These are phyloP conservation scores for Aegithalos caudatus DNA, from an alignment of 2,113 vertebrate species.

Conservation along the genomic window DNA sequence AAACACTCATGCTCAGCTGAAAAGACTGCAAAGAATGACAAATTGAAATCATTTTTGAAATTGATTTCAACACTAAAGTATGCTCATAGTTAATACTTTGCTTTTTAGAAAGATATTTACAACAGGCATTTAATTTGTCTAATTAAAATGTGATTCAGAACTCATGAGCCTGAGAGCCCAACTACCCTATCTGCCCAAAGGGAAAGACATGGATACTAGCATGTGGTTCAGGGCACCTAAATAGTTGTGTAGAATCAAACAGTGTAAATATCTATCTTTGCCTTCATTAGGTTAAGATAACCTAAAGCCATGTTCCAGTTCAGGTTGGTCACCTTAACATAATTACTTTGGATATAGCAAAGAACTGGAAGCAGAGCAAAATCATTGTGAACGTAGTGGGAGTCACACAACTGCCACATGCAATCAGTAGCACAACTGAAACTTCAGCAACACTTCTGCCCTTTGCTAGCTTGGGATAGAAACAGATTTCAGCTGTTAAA, in stretches of 20 bases:
- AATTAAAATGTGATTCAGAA: constrained; percentile 9
- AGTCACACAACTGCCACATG: background rate
- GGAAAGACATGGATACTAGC: background rate
- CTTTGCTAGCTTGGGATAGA: background rate
- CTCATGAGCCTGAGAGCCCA: background rate
- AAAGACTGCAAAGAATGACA: background rate
- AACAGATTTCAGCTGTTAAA: constrained; percentile 28
- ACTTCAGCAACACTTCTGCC: background rate
- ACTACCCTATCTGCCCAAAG: background rate
- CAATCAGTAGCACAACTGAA: background rate
- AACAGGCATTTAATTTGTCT: constrained; percentile 4
- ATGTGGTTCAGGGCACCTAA: background rate
- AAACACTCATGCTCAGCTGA: background rate
- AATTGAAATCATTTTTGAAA: constrained; percentile 12
- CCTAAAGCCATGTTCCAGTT: background rate
- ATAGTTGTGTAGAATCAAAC: background rate
- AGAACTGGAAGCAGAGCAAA: background rate
- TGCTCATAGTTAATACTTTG: background rate
- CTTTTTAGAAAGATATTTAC: background rate
- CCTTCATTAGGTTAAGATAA: background rate
- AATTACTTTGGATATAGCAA: background rate
- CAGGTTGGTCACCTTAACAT: background rate
- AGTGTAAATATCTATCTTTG: background rate
- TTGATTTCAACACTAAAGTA: background rate
- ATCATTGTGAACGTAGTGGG: background rate